Evolutionary conservation across 2,113 vertebrate genomes (phyloP).

Genomic region (Henicopernis longicauda): DNA sequence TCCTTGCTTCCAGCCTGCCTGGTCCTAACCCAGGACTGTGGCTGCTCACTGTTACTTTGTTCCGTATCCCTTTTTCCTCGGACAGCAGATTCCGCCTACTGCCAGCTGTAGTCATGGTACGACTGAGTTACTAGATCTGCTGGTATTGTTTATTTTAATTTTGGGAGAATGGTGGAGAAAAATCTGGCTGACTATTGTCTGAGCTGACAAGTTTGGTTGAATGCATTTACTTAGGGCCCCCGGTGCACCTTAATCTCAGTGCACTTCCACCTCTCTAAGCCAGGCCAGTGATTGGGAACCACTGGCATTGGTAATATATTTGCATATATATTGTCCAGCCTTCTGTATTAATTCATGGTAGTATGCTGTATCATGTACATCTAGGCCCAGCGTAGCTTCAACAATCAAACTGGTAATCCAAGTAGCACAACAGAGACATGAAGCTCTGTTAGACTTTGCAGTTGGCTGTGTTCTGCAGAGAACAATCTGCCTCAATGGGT

Average conservation of each 20-base stretch:
- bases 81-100: not conserved
- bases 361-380: too few species aligned
- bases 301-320: too few species aligned
- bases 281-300: too few species aligned
- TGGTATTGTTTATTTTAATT: not conserved
- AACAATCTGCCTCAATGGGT: too few species aligned
- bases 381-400: too few species aligned
- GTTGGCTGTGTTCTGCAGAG: too few species aligned
- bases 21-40: not conserved
- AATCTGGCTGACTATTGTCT: not conserved
- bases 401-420: too few species aligned
- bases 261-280: too few species aligned
- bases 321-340: too few species aligned
- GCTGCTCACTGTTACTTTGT: not conserved
- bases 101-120: not conserved
- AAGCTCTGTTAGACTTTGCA: too few species aligned
- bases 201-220: not conserved
- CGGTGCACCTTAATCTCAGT: not conserved
- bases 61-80: not conserved
- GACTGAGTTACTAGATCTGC: not conserved
- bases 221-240: not conserved
- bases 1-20: not conserved
- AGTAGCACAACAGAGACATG: too few species aligned
- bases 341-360: too few species aligned
- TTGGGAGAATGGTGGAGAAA: not conserved